Conservation (phyloP, 2,888 invertebrate genomes). For the Thysanoteuthis rhombus region DNA sequence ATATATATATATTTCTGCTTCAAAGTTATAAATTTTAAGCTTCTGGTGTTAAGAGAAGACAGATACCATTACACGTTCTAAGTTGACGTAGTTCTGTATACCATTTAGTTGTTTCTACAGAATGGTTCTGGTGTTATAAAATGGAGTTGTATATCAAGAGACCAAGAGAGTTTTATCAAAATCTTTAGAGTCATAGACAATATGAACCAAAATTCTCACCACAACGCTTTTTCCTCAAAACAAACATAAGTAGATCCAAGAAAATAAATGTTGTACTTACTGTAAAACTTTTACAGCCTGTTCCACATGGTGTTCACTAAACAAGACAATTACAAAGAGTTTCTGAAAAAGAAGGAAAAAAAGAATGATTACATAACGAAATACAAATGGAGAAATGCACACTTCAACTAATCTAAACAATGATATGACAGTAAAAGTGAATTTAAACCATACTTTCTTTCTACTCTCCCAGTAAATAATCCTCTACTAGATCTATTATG, state of each 20-base stretch:
- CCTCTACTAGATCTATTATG: no score
- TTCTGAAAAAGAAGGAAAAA: slow-evolving; percentile 57
- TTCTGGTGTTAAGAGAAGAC: no score
- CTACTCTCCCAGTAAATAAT: not conserved
- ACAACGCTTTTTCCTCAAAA: not conserved
- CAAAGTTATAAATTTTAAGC: no score
- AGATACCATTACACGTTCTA: no score
- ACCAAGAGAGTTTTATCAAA: not conserved
- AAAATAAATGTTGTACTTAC: slow-evolving; percentile 55
- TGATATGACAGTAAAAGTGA: not conserved
- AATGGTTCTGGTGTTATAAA: no score
- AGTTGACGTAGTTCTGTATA: no score
- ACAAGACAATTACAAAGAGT: slow-evolving; percentile 70
- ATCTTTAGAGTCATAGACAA: not conserved
- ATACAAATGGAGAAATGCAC: no score
- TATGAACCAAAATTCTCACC: not conserved
- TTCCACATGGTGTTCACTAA: slow-evolving; percentile 86
- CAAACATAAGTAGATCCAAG: not conserved
- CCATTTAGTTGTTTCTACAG: no score
- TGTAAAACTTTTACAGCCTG: slow-evolving; percentile 68
- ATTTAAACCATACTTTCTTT: not conserved
- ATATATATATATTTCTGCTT: no score
- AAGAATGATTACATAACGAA: not conserved
- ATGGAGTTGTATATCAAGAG: no score
- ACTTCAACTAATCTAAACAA: no score